These are phyloP conservation scores for Cottus gobio DNA, from an alignment of 2,113 vertebrate genomes.

Conservation along the genomic window DNA sequence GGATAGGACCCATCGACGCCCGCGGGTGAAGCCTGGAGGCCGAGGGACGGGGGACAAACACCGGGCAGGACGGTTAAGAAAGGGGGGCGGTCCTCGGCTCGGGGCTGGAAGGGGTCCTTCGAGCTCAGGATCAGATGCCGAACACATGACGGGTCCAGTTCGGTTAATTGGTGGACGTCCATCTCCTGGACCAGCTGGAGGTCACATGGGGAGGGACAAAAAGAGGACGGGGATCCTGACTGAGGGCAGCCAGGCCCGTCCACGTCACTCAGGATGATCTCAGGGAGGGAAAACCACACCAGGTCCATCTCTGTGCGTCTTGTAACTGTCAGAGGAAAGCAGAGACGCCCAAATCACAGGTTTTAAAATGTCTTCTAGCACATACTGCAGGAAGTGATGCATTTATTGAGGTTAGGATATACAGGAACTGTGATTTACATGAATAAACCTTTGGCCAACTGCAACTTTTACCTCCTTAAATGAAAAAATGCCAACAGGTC, in stretches of 20 bases:
- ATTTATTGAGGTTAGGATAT: neutral
- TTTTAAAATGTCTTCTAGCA: neutral
- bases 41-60: neutral
- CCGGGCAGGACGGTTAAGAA: neutral
- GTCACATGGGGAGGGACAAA: no score
- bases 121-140: neutral
- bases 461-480: neutral
- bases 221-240: neutral
- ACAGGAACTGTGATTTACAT: no score
- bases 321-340: neutral
- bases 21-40: neutral
- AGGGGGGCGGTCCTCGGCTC: neutral
- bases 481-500: no score
- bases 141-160: accelerated
- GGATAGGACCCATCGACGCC: neutral
- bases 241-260: accelerated
- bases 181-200: neutral
- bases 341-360: neutral
- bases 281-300: neutral
- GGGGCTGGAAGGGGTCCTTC: neutral
- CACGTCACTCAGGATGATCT: neutral
- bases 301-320: slow-evolving; percentile 23
- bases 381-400: neutral
- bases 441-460: neutral
- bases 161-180: accelerated